phyloP scores from a whole-genome alignment of 2,113 vertebrate species.

The Polypterus bichir region DNA sequence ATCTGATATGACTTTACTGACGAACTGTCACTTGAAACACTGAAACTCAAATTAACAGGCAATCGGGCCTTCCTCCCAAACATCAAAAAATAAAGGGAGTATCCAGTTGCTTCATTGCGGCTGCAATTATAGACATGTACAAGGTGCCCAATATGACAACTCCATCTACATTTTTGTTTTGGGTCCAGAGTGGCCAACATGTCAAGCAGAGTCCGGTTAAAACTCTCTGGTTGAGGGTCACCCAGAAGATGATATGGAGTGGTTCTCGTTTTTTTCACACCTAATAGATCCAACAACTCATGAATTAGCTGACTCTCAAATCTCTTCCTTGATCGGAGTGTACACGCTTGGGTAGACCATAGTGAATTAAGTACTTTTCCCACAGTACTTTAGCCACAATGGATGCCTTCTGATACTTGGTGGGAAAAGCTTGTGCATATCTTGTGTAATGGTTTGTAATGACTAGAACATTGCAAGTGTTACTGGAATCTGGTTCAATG shows the following conservation, averaged over 20 bases:
- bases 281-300: background rate
- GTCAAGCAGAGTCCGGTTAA: background rate
- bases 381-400: background rate
- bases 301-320: background rate
- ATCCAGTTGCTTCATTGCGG: constrained; percentile 14
- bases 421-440: no score
- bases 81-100: constrained; percentile 13
- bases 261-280: background rate
- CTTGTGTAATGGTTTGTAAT: background rate
- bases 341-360: background rate
- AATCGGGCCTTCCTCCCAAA: constrained; percentile 14
- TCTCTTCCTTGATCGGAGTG: background rate
- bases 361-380: background rate
- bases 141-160: constrained; percentile 3
- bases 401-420: no score
- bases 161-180: constrained; percentile 1
- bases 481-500: background rate
- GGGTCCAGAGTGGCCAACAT: background rate
- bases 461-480: background rate
- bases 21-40: constrained; percentile 5
- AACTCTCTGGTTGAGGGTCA: background rate
- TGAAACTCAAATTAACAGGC: constrained; percentile 15
- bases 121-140: constrained; percentile 15
- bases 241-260: background rate
- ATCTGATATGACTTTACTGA: constrained; percentile 10